A percentile compares a stretch with the other conserved stretches of the same genome.
Conservation (phyloP, 2,113 vertebrate species). For the Strix uralensis region DNA sequence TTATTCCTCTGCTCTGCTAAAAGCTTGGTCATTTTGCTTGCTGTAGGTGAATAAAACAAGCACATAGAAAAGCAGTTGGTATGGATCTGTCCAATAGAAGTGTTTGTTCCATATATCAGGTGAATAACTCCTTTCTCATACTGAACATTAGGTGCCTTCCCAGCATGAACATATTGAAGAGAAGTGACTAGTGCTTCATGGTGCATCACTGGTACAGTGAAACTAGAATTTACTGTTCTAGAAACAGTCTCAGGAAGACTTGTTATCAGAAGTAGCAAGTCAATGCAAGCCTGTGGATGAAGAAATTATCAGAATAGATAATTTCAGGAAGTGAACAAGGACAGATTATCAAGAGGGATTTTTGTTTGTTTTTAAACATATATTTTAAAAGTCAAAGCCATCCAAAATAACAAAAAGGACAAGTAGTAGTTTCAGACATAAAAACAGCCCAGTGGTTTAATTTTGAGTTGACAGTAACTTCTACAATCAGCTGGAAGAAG, state of each 20-base stretch:
- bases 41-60: not conserved
- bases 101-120: not conserved
- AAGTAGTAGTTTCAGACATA: not conserved
- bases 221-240: not conserved
- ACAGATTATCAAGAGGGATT: not conserved
- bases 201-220: not conserved
- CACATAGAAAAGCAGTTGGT: not conserved
- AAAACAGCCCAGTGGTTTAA: not conserved
- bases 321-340: not conserved
- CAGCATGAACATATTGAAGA: not conserved
- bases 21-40: not conserved
- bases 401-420: not conserved
- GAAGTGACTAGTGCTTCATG: not conserved
- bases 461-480: not conserved
- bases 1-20: not conserved
- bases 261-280: not conserved
- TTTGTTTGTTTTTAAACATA: not conserved
- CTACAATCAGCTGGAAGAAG: not conserved
- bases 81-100: not conserved
- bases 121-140: not conserved
- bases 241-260: not conserved
- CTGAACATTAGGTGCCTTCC: not conserved
- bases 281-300: not conserved
- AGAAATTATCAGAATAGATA: not conserved
- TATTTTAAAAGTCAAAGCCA: not conserved